Evolutionary conservation across 1,140 invertebrate species (phyloP), one percentile per base, ranked within the genome.

Genomic region (Ptiloglossa arizonensis): DNA sequence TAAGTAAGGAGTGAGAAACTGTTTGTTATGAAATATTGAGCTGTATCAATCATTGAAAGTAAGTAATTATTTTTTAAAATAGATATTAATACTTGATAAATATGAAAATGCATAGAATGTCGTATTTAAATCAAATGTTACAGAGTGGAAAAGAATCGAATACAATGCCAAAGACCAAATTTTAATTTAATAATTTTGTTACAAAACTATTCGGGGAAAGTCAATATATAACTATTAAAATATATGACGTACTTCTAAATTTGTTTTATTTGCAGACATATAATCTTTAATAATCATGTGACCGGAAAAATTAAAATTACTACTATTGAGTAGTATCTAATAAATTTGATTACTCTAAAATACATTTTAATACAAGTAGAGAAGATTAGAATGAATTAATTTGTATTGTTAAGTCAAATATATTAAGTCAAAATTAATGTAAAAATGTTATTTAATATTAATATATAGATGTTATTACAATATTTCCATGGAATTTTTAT

Each of bases 221-320:
- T 74, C 27, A 74, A 44, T n/a, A 1, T 13, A 15, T 74, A 35
- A 24, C 13, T 19, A 44, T 71, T 15, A 59, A n/a, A n/a, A n/a
- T n/a, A n/a, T n/a, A n/a, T n/a, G 6, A 22, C 32, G 19, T 54
- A 41, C 11, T 67, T 62, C 22, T 13, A 62, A 1, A 46, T 24
- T 71, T 54, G 52, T 15, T 38, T 67, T 59, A 59, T 48, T 67
- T 19, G 60, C 32, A 72, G 38, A 15, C 11, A 48, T 38, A 19
- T 52, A 73, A 73, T 19, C 35, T 57, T 56, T 27, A 22, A 56
- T 38, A 46, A 35, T 27, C 27, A 19, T 24, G 19, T 62, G 9
- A 62, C 17, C 32, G 9, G 38, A 68, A 67, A 22, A 24, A 35
- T 11, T 27, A 19, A 19, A 5, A 32, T 2, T 27, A 29, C n/a